These are phyloP conservation scores for Drosophila micromelanica DNA, from an alignment of 1,140 invertebrate genomes.

Conservation along the genomic window DNA sequence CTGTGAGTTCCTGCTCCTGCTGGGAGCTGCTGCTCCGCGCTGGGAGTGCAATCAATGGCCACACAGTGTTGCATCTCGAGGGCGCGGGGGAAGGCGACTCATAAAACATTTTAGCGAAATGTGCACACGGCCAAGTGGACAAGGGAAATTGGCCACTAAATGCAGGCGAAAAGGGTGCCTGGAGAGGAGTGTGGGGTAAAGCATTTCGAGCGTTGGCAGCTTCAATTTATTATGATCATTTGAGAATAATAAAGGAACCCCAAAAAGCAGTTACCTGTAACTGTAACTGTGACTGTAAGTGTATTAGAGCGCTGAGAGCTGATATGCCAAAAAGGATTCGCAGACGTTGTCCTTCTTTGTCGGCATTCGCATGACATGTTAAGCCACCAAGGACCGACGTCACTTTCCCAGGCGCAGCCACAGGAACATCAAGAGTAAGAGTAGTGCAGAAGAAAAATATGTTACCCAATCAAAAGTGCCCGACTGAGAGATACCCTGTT, in stretches of 20 bases:
- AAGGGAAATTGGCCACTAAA: constrained; percentile 29
- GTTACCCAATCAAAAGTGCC: too few relatives aligned
- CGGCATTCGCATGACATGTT: constrained; percentile 67
- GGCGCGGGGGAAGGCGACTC: constrained; percentile 16
- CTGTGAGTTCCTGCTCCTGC: not conserved
- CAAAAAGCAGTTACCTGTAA: constrained; percentile 17
- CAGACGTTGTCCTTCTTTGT: constrained; percentile 33
- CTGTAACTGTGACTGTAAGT: constrained; percentile 15
- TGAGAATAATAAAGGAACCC: constrained; percentile 57
- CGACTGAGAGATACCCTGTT: too few relatives aligned
- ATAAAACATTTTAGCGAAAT: constrained; percentile 55
- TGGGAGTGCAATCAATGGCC: constrained; percentile 34
- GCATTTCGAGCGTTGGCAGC: constrained; percentile 27
- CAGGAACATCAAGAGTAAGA: constrained; percentile 3
- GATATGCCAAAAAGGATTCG: constrained; percentile 67
- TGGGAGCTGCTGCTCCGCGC: not conserved
- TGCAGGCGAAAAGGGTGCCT: not conserved
- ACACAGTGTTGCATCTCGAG: constrained; percentile 51
- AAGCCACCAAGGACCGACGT: constrained; percentile 77
- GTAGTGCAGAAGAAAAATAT: not conserved
- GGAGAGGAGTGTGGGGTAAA: too few relatives aligned
- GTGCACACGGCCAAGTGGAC: constrained; percentile 29
- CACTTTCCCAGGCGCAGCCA: constrained; percentile 56
- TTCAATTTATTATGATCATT: constrained; percentile 71
- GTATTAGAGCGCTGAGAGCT: constrained; percentile 45